phyloP scores from a whole-genome alignment of 2,113 vertebrate genomes.

The Chaetura pelagica region DNA sequence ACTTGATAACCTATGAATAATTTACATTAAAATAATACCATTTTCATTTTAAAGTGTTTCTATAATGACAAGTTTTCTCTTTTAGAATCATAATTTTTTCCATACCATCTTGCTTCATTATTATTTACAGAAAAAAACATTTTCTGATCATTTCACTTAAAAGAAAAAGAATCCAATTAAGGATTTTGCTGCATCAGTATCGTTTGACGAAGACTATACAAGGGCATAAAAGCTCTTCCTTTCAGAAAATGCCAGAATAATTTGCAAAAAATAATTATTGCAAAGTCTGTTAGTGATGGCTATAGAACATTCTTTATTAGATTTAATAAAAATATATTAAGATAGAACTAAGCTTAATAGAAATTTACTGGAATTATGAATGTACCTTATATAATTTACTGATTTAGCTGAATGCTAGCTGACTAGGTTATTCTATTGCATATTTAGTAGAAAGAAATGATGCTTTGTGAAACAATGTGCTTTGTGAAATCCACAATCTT shows the following conservation, averaged over 20 bases:
- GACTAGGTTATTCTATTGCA: too few species aligned
- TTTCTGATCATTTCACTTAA: constrained; percentile 26
- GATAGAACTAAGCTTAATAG: too few species aligned
- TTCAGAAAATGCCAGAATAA: neutral
- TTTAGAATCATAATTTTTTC: constrained; percentile 12
- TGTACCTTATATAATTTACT: too few species aligned
- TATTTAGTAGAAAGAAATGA: too few species aligned
- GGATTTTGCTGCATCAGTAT: constrained; percentile 11
- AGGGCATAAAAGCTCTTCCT: neutral
- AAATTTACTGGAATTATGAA: too few species aligned
- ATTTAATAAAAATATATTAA: too few species aligned
- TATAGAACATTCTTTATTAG: too few species aligned
- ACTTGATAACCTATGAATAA: constrained; percentile 55
- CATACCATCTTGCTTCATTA: neutral
- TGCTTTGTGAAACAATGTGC: too few species aligned
- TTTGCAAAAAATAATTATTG: neutral
- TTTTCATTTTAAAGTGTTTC: constrained; percentile 30
- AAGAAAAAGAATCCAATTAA: constrained; percentile 30
- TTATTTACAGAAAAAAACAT: constrained; percentile 49
- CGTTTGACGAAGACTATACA: neutral
- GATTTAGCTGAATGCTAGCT: too few species aligned
- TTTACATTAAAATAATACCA: constrained; percentile 42
- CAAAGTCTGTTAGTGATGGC: neutral
- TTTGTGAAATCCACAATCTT: too few species aligned
- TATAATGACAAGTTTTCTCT: neutral